Percentiles rank a stretch among this genome's conserved stretches.
Conservation (phyloP, 2,797 vertebrate genomes). For the Microctenopoma steveboyesi region DNA sequence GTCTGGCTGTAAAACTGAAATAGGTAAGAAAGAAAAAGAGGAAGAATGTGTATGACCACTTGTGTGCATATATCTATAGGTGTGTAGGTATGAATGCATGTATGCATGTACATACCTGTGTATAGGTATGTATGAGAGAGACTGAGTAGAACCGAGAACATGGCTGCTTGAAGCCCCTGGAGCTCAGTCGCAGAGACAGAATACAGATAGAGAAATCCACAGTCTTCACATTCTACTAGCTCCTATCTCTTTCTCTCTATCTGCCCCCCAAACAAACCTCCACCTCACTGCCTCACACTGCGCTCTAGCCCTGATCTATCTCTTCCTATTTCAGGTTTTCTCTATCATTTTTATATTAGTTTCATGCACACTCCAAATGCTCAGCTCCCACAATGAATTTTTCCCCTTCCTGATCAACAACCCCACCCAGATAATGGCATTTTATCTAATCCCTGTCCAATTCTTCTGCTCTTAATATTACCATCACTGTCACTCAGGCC, state of each 20-base stretch:
- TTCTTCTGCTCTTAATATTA: constrained; percentile 29
- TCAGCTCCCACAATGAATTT: constrained; percentile 26
- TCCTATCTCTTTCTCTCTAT: constrained; percentile 62
- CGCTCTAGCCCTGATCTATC: constrained; percentile 28
- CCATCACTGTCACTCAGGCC: constrained; percentile 43
- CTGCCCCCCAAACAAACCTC: constrained; percentile 40
- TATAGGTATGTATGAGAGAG: constrained; percentile 30
- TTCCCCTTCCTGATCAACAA: constrained; percentile 44
- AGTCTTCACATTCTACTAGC: constrained; percentile 64
- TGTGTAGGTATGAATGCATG: background rate
- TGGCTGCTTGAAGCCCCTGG: constrained; percentile 43
- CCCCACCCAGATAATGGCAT: constrained; percentile 40
- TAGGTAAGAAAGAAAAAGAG: too few relatives aligned
- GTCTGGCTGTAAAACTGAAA: background rate
- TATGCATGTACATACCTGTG: background rate
- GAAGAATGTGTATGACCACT: background rate
- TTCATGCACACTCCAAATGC: constrained; percentile 37
- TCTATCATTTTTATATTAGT: constrained; percentile 47
- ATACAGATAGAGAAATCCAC: constrained; percentile 77
- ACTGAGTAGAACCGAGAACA: constrained; percentile 39
- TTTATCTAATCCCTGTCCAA: constrained; percentile 51
- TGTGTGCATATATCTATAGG: background rate
- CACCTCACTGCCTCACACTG: constrained; percentile 19
- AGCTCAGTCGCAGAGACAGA: constrained; percentile 62
- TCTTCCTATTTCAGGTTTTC: constrained; percentile 34